Evolutionary conservation across 2,888 invertebrate genomes (phyloP).

Genomic region (Desoria tigrina): DNA sequence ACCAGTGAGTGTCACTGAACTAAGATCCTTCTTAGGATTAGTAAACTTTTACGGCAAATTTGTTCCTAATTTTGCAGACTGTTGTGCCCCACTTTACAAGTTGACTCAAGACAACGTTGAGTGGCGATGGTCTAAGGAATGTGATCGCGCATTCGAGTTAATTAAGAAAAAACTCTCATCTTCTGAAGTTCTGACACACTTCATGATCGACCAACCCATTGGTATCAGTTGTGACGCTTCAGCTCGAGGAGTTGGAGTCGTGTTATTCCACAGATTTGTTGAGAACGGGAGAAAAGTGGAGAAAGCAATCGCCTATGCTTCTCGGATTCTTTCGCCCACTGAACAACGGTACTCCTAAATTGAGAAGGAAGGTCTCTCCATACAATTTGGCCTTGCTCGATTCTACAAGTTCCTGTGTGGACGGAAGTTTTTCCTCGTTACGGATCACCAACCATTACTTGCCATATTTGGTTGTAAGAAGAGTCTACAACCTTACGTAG

Average conservation of each 20-base stretch:
- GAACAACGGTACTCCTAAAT: constrained; percentile 27
- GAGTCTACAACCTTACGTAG: constrained; percentile 18
- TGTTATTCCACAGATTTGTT: constrained; percentile 45
- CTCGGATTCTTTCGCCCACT: background rate
- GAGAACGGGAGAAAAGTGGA: background rate
- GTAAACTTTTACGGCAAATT: constrained; percentile 57
- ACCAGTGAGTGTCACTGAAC: constrained; percentile 50
- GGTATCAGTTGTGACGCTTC: constrained; percentile 56
- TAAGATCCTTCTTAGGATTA: constrained; percentile 55
- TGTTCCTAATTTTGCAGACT: constrained; percentile 53
- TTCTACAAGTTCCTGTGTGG: constrained; percentile 26
- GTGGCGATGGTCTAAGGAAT: constrained; percentile 54
- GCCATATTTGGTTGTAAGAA: constrained; percentile 24
- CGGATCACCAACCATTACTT: constrained; percentile 26
- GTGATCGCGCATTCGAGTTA: constrained; percentile 54
- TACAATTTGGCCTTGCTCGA: constrained; percentile 25
- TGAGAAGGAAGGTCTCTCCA: constrained; percentile 25
- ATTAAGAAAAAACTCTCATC: constrained; percentile 52
- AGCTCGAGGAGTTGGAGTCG: constrained; percentile 53
- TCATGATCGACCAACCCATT: constrained; percentile 53
- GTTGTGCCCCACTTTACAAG: constrained; percentile 54
- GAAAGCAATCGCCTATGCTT: background rate
- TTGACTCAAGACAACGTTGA: constrained; percentile 53
- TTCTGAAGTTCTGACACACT: constrained; percentile 53
- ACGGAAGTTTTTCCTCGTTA: constrained; percentile 20